Evolutionary conservation across 2,113 vertebrate genomes (phyloP).

Genomic region (Hemiprocne comata): DNA sequence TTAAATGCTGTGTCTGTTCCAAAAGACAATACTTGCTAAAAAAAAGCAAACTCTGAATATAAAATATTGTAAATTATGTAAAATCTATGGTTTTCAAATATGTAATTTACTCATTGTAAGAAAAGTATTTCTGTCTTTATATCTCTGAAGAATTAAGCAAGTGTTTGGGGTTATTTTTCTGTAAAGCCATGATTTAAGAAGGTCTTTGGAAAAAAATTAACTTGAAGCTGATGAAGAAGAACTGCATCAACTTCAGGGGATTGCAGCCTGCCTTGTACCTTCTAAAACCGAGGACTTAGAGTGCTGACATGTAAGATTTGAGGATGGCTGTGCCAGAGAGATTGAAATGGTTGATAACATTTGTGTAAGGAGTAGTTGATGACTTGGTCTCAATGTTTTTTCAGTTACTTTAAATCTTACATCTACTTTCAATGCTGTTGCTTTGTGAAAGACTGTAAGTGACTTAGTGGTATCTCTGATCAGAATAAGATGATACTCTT

Average conservation of each 20-base stretch:
- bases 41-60: neutral
- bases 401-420: neutral
- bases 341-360: neutral
- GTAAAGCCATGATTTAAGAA: neutral
- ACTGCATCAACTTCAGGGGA: accelerated
- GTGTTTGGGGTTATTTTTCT: neutral
- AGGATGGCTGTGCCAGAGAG: neutral
- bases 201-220: neutral
- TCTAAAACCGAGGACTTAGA: neutral
- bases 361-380: neutral
- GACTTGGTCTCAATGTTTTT: neutral
- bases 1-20: neutral
- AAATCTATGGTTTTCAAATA: neutral
- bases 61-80: neutral
- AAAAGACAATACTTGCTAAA: neutral
- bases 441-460: neutral
- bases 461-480: neutral
- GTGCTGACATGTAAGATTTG: neutral
- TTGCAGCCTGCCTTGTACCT: neutral
- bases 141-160: neutral
- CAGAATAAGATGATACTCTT: neutral
- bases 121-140: neutral
- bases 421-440: neutral
- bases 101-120: neutral
- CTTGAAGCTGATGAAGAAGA: neutral